Evolutionary conservation across 2,888 invertebrate genomes (phyloP).

Genomic region (Ormyrus pomaceus): DNA sequence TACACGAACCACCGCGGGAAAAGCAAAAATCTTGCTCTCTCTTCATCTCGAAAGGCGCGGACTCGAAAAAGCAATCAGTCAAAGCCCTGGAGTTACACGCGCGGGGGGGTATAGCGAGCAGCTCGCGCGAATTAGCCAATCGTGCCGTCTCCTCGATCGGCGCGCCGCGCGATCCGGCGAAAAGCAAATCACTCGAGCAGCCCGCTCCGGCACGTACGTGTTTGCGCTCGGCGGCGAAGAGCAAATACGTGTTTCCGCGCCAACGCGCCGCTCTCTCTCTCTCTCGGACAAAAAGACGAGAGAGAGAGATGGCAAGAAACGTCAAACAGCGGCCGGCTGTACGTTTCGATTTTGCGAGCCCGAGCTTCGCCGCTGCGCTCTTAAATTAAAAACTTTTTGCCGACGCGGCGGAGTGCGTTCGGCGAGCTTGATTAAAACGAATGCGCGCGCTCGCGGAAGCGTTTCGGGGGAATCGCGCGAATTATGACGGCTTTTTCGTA

Average conservation of each 20-base stretch:
- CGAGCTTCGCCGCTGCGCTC: background rate
- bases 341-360: constrained; percentile 3
- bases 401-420: background rate
- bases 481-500: too few species aligned
- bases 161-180: too few species aligned
- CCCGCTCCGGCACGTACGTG: background rate
- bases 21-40: too few species aligned
- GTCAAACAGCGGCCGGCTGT: background rate
- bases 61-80: too few species aligned
- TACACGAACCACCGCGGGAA: too few species aligned
- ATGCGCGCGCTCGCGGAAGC: background rate
- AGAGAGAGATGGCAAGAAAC: constrained; percentile 2
- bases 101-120: background rate
- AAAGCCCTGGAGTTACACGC: too few species aligned
- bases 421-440: constrained; percentile 31
- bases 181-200: background rate
- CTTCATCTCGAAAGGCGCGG: too few species aligned
- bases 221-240: constrained; percentile 8
- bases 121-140: constrained; percentile 17
- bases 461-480: too few species aligned
- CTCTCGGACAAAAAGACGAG: background rate
- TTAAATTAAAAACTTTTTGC: constrained; percentile 45
- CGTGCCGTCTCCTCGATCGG: background rate
- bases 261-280: background rate
- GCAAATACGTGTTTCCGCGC: constrained; percentile 22